phyloP scores from a whole-genome alignment of 2,797 vertebrate genomes.

The Steatocranus sp. region DNA sequence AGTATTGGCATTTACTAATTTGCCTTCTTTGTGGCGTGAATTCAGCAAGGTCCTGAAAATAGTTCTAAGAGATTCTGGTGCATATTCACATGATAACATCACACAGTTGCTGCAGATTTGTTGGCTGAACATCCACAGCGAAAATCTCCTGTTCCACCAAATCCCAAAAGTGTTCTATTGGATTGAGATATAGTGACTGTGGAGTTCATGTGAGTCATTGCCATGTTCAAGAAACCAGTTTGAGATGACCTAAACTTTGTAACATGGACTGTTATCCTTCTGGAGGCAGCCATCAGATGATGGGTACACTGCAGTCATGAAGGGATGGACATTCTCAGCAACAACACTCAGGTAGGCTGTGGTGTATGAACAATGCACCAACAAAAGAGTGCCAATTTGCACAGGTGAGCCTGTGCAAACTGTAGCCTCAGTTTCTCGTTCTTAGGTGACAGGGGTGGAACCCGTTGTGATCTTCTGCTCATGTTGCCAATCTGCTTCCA shows the following conservation, averaged over 20 bases:
- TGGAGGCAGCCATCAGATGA: not conserved
- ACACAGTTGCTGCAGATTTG: not conserved
- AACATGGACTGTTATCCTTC: not conserved
- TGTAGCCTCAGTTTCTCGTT: not conserved
- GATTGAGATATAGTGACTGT: not conserved
- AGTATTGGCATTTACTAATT: not conserved
- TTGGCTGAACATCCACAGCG: not conserved
- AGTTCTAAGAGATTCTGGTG: not conserved
- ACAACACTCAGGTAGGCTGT: not conserved
- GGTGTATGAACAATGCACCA: not conserved
- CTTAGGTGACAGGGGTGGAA: not conserved
- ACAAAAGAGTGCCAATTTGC: not conserved
- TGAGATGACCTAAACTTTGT: not conserved
- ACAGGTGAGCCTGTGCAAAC: not conserved
- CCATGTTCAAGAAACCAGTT: not conserved
- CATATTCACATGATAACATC: not conserved
- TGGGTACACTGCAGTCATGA: not conserved
- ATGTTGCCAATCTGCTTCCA: not conserved
- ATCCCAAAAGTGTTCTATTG: not conserved
- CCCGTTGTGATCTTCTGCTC: rapidly evolving
- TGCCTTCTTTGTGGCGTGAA: not conserved
- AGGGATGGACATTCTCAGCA: not conserved
- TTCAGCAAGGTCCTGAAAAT: not conserved
- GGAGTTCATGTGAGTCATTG: no score
- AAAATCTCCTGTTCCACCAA: not conserved